Base-by-base conservation (phyloP, 2,113 vertebrate genomes). In the Puffinus mauretanicus region DNA sequence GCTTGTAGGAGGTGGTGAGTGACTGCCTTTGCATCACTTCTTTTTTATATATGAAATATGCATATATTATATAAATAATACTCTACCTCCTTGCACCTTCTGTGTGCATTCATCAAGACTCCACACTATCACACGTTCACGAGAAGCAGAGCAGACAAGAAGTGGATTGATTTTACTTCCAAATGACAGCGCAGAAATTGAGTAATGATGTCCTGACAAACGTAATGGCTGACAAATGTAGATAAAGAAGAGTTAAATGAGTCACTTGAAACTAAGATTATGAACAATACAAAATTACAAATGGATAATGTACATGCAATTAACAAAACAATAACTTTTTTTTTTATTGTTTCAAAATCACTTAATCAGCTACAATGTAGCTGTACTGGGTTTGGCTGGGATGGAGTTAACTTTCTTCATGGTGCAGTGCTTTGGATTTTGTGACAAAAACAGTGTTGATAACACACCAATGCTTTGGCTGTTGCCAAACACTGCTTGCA, bases 121-220 rank as follows among this genome's bases (percentile, higher is more conserved):
- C 99, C 99, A 99, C 47, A 98, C 79, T 22, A 99, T 98, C 27
- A 99, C 88, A 46, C 79, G 94, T 54, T 99, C 99, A 55, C 32
- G 75, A 51, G 99, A 99, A n/a, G 99, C 99, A 58, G 99, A 99
- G 60, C 99, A 99, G 57, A 99, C 64, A 10, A 98, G 94, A 38
- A 95, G 93, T 1, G 98, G 98, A 24, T 57, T 67, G 64, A 16
- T 94, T 70, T 64, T 81, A 67, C 87, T 98, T 47, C 99, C 99
- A 96, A 99, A 99, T 6, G 98, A 94, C 94, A 99, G 64, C 1
- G 99, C 98, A 69, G 98, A 98, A 82, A 99, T 96, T 27, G 98
- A 93, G 52, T 97, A 94, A 80, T 96, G 96, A 91, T 99, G 99
- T 58, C 99, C 99, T 93, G 96, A 98, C 13, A 99, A 97, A 79